Conservation (phyloP, 23 tunicate genomes). For the Oikopleura vanhoeffeni region DNA sequence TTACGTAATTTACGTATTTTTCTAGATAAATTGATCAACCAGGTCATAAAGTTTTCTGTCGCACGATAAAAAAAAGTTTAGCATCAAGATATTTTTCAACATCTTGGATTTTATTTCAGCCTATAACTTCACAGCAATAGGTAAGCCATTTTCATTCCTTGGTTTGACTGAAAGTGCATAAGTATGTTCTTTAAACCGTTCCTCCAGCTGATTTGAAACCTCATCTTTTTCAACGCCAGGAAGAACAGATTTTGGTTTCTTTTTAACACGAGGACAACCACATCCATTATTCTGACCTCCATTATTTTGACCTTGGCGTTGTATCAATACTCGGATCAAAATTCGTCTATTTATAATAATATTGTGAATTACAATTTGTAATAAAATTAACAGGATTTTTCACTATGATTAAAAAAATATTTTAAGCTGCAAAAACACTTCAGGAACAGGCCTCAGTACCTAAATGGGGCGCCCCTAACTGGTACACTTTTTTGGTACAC, state of each 20-base stretch:
- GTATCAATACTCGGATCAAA: no score
- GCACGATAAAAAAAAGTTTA: background rate
- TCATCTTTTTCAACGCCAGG: background rate
- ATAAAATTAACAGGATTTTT: no score
- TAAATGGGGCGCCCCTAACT: no score
- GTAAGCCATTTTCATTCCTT: background rate
- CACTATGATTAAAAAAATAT: no score
- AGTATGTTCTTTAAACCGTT: conserved; percentile 1
- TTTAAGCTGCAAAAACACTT: no score
- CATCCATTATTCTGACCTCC: conserved; percentile 1
- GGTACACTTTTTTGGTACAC: no score
- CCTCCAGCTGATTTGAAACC: conserved; percentile 3
- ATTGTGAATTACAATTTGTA: no score
- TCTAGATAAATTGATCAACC: background rate
- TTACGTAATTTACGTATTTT: conserved; percentile 23
- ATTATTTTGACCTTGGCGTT: no score
- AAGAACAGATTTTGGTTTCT: background rate
- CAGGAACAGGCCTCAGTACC: no score
- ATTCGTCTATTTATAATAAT: no score
- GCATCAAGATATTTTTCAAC: no score
- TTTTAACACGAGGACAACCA: background rate
- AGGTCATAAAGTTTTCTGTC: background rate
- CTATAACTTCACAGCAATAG: background rate
- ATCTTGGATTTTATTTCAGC: no score
- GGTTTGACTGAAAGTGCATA: conserved; percentile 7